These are phyloP conservation scores for Mesoligia furuncula DNA, from an alignment of 2,888 invertebrate species.

Conservation along the genomic window DNA sequence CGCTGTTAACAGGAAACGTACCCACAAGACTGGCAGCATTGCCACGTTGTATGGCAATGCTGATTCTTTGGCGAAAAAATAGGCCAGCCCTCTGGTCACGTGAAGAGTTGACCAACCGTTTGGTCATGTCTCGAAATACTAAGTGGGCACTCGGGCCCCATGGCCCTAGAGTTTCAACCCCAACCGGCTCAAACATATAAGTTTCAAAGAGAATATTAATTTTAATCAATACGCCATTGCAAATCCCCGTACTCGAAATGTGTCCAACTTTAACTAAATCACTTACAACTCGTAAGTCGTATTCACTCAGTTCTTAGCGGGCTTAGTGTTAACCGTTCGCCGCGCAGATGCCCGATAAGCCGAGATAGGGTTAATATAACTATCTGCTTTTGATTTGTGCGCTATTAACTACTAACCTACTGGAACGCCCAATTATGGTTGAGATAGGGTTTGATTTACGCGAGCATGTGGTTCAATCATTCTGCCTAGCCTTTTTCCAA, in stretches of 20 bases:
- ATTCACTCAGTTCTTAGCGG: slow-evolving; percentile 37
- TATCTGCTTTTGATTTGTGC: slow-evolving; percentile 57
- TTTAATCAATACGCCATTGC: slow-evolving; percentile 15
- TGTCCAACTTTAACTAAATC: slow-evolving; percentile 41
- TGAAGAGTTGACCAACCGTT: no score
- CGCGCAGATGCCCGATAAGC: slow-evolving; percentile 45
- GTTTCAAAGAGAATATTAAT: no score
- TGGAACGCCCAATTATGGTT: slow-evolving; percentile 19
- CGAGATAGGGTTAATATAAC: slow-evolving; percentile 37
- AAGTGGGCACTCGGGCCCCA: no score
- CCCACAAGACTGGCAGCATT: no score
- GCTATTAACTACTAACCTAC: slow-evolving; percentile 20
- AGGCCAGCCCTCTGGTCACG: no score
- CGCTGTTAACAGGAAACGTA: no score
- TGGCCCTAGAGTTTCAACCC: no score
- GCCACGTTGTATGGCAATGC: no score
- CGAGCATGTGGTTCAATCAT: not conserved
- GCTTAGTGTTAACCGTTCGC: slow-evolving; percentile 39
- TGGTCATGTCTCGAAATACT: no score
- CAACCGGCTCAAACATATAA: no score
- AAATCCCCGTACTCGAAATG: not conserved
- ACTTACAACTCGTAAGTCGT: slow-evolving; percentile 20
- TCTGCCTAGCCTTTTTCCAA: no score
- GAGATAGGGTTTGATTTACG: not conserved
- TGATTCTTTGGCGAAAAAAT: no score